These are phyloP conservation scores for Limnephilus auricula DNA, from an alignment of 2,888 invertebrate species.

Conservation along the genomic window DNA sequence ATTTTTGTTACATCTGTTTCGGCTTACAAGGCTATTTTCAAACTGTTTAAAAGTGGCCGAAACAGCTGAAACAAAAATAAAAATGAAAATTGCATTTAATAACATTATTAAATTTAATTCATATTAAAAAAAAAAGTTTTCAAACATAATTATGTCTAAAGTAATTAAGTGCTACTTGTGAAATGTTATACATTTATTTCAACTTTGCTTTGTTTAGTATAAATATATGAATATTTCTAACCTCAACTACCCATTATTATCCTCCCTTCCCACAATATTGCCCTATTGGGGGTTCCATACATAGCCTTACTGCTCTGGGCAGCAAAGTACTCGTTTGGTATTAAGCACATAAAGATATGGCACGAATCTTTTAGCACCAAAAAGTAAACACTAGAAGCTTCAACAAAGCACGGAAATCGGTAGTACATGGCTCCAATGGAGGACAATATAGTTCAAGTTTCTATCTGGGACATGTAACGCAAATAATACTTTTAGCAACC, in stretches of 20 bases:
- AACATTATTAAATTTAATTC: no score
- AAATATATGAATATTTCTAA: background rate
- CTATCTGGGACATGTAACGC: background rate
- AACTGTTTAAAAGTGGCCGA: no score
- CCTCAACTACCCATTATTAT: background rate
- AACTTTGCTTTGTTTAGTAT: no score
- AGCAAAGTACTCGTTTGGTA: background rate
- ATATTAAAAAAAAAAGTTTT: no score
- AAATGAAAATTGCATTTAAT: no score
- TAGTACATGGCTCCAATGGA: background rate
- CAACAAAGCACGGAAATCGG: background rate
- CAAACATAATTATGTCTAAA: no score
- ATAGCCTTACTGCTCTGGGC: background rate
- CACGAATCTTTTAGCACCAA: background rate
- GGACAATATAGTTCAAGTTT: background rate
- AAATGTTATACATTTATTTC: no score
- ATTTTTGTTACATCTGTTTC: no score
- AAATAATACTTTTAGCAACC: slow-evolving; percentile 13
- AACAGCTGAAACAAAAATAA: no score
- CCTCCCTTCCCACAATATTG: background rate
- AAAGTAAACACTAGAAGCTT: background rate
- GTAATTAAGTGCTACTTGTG: no score
- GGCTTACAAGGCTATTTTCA: no score
- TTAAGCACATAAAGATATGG: background rate
- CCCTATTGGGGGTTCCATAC: background rate